phyloP scores from a whole-genome alignment of 2,888 invertebrate genomes.

The Cheilosia vernalis region DNA sequence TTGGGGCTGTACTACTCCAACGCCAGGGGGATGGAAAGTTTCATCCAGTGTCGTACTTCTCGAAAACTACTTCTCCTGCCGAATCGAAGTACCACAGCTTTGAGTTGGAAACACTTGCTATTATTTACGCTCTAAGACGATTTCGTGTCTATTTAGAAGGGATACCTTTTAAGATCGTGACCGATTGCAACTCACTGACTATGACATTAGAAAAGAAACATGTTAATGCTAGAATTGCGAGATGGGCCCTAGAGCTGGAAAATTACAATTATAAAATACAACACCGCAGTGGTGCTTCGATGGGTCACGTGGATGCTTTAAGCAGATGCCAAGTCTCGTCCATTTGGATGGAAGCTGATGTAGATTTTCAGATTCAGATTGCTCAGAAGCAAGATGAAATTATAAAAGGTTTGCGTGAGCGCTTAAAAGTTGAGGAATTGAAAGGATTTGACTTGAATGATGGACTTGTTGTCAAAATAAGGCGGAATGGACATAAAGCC shows the following conservation, averaged over 20 bases:
- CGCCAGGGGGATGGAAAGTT: slow-evolving; percentile 69
- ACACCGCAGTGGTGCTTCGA: slow-evolving; percentile 27
- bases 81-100: slow-evolving; percentile 77
- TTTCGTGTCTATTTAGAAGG: slow-evolving; percentile 27
- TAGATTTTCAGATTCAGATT: slow-evolving; percentile 56
- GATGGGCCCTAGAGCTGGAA: neutral
- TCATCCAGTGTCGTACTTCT: slow-evolving; percentile 78
- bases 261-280: slow-evolving; percentile 54
- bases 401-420: slow-evolving; percentile 4
- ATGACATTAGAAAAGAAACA: slow-evolving; percentile 19
- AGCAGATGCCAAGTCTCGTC: slow-evolving; percentile 31
- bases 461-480: slow-evolving; percentile 26
- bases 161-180: slow-evolving; percentile 25
- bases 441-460: slow-evolving; percentile 37
- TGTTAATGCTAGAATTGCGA: slow-evolving; percentile 28
- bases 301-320: slow-evolving; percentile 51
- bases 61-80: slow-evolving; percentile 72
- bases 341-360: slow-evolving; percentile 7
- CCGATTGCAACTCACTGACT: slow-evolving; percentile 27
- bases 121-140: slow-evolving; percentile 76
- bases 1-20: slow-evolving; percentile 77
- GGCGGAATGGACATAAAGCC: neutral
- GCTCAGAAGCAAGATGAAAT: slow-evolving; percentile 37
- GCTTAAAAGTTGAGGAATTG: slow-evolving; percentile 7
- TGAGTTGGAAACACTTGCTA: slow-evolving; percentile 77